Evolutionary conservation across 2,797 vertebrate genomes (phyloP), one percentile per base, ranked within the genome.

Genomic region (Phataginus tetradactyla): DNA sequence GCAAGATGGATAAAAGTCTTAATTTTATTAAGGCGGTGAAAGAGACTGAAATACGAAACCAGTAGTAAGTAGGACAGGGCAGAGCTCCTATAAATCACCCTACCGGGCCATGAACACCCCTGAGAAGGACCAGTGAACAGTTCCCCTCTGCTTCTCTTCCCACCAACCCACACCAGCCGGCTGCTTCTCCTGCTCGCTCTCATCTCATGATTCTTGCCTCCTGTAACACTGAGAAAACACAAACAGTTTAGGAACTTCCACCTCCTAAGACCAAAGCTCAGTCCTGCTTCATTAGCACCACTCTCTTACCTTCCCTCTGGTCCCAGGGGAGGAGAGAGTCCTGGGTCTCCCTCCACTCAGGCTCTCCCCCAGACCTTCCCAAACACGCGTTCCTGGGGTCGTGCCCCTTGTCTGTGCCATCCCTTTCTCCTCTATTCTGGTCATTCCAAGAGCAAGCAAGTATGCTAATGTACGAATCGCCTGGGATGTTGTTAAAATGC

Each of bases 1-100:
- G 61, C 74, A 74, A 90, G 17, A 69, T 80, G 34, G n/a, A 88
- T 89, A 84, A 80, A 91, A 81, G 51, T 94, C 61, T 71, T 86
- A 81, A 83, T 86, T 55, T 89, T 91, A 80, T 79, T 45, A 78
- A 86, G 59, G 74, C 66, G 85, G 25, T 51, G 37, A 39, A 86
- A 72, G 68, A 86, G 23, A 68, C 5, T 45, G 21, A 79, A 94
- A 71, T 86, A 37, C 61, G 86, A 96, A 93, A 86, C 83, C 79
- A 61, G 14, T 49, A 95, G 34, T 8, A 42, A 83, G 61, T 9
- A 68, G 23, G 32, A 49, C 5, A 13, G 45, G 27, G 61, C 34
- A 39, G 32, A 64, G 10, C 53, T 51, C 8, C 0, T 53, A 37
- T 64, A 57, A 69, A 63, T 42, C 94, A 95, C 29, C 57, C 17